Conservation (phyloP, 1,140 invertebrate genomes). For the Chironomus striatipennis region DNA sequence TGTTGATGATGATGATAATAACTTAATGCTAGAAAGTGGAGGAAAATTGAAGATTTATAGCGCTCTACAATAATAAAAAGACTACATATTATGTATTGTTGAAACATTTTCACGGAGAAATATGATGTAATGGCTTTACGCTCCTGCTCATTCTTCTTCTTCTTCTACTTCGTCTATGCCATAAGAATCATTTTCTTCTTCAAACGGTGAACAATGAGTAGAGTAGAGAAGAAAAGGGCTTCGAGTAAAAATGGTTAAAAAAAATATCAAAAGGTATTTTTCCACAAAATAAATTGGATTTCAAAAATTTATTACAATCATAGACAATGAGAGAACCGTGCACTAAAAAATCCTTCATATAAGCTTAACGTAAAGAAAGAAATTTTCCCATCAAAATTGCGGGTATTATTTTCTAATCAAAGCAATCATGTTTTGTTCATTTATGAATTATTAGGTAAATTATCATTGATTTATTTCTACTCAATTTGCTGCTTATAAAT, state of each 20-base stretch:
- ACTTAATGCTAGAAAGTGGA: neutral
- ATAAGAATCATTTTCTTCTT: neutral
- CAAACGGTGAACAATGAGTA: neutral
- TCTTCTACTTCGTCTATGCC: neutral
- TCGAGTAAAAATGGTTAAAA: neutral
- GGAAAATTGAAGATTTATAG: neutral
- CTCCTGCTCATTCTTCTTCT: neutral
- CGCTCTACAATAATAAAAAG: neutral
- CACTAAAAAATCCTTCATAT: neutral
- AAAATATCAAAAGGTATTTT: constrained; percentile 20
- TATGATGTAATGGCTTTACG: constrained; percentile 7
- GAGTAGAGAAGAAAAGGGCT: neutral
- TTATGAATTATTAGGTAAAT: too few relatives aligned
- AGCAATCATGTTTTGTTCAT: too few relatives aligned
- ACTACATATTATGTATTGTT: neutral
- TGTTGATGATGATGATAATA: constrained; percentile 14
- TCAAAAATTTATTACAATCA: constrained; percentile 21
- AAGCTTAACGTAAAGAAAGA: too few relatives aligned
- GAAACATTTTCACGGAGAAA: neutral
- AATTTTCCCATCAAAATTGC: too few relatives aligned
- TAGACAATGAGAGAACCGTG: neutral
- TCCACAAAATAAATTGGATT: constrained; percentile 24
- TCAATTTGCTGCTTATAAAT: too few relatives aligned
- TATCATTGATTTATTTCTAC: too few relatives aligned
- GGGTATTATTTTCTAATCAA: too few relatives aligned